Base-by-base conservation (phyloP, 2,797 vertebrate genomes). In the Graptemys geographica region DNA sequence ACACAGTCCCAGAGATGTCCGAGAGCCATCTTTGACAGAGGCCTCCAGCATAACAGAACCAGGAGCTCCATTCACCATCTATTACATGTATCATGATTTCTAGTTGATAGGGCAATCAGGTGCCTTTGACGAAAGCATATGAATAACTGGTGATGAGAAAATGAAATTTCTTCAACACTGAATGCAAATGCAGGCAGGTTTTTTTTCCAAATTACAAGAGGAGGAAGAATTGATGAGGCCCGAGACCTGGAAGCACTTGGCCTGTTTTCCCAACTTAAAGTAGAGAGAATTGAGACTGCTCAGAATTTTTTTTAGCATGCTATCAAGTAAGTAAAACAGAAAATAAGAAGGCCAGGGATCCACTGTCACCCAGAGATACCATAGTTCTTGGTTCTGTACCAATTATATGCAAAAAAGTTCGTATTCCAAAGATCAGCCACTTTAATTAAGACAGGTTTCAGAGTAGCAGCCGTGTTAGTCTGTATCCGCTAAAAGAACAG, bases 101-200 rank as follows among this genome's bases (percentile, higher is more conserved):
- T 86, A 86, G 89, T 89, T 62, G 82, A 31, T 15, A 28, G 6
- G 4, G 79, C 88, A 94, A 89, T 23, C 33, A 90, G 25, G 16
- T 33, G 72, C 21, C 25, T 18, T 52, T 84, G 84, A 81, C 57
- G 74, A 89, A 65, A 3, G 62, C 86, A 65, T 41, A 90, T 83
- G 65, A 78, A 83, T 6, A 91, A 88, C 27, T 15, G 90, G 84
- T 94, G 11, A 78, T 78, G 21, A 84, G 51, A 89, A 92, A 96
- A 83, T 56, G 0, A 25, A 80, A 95, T 18, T 37, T 69, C n/a
- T 4, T 69, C n/a, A 69, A 69, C 65, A 21, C 4, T 37, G 65
- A 37, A 69, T 69, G n/a, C n/a, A n/a, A 69, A 69, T 69, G 18
- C 18, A 69, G n/a, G 18, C n/a, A 37, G n/a, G 11, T 57, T 69